These are phyloP conservation scores for Otolemur garnettii DNA, from an alignment of 2,113 vertebrate species.

Conservation along the genomic window DNA sequence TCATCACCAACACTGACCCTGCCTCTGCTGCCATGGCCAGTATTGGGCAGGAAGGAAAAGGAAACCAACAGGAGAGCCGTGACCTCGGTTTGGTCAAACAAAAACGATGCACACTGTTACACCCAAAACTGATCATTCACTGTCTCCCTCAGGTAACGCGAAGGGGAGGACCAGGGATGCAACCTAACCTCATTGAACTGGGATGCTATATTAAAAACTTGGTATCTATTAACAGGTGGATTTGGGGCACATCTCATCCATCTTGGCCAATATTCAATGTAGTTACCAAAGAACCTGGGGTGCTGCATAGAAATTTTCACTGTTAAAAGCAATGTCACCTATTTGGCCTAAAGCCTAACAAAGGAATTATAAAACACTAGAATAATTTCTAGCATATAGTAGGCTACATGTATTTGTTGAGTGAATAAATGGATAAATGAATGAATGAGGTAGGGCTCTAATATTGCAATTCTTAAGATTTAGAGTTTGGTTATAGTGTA, in stretches of 20 bases:
- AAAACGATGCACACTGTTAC: not conserved
- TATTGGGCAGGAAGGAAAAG: not conserved
- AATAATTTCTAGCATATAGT: not conserved
- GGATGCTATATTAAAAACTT: not conserved
- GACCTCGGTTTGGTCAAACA: not conserved
- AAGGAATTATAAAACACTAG: not conserved
- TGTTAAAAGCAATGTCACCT: not conserved
- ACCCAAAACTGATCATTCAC: not conserved
- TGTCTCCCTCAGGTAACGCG: not conserved
- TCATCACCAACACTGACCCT: not conserved
- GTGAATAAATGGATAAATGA: not conserved
- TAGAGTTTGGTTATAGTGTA: constrained; percentile 51
- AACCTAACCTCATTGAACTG: not conserved
- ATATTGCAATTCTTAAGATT: not conserved
- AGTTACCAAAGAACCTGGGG: not conserved
- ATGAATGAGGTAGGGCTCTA: not conserved
- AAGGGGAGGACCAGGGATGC: not conserved
- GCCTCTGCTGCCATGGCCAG: too few relatives aligned
- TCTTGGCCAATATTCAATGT: not conserved
- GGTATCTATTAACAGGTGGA: not conserved
- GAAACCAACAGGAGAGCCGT: not conserved
- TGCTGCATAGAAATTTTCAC: constrained; percentile 10
- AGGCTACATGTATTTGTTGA: not conserved
- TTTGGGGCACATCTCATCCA: not conserved
- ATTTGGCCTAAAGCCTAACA: not conserved